phyloP scores from a whole-genome alignment of 2,797 vertebrate species.

The Diglossa cyanea region DNA sequence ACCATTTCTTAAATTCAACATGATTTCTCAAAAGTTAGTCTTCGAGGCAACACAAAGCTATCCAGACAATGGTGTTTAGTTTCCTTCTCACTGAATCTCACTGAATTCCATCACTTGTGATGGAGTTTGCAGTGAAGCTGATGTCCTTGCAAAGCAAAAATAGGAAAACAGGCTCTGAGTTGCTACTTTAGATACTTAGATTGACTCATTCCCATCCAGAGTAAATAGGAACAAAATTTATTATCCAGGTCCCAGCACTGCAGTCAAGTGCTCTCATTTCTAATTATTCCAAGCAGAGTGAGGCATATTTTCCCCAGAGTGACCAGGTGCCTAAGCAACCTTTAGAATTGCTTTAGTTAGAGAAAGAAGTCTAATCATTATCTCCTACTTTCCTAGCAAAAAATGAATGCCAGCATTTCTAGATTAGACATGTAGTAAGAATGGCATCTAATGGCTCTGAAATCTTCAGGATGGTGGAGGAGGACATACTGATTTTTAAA shows the following conservation, averaged over 20 bases:
- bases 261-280: not conserved
- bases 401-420: not conserved
- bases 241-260: not conserved
- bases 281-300: not conserved
- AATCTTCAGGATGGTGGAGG: not conserved
- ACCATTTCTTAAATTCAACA: not conserved
- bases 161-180: not conserved
- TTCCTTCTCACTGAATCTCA: not conserved
- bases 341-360: not conserved
- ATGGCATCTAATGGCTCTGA: conserved; percentile 5
- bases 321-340: not conserved
- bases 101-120: not conserved
- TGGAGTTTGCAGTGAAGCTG: not conserved
- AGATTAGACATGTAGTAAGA: not conserved
- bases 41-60: not conserved
- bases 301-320: not conserved
- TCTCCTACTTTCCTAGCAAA: not conserved
- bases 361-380: not conserved
- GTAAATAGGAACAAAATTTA: not conserved
- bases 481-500: not conserved
- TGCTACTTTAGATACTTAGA: not conserved
- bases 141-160: not conserved
- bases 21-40: not conserved
- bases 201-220: not conserved
- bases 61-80: not conserved